Conservation (phyloP, 2,888 invertebrate genomes). For the Mythimna lalbum region DNA sequence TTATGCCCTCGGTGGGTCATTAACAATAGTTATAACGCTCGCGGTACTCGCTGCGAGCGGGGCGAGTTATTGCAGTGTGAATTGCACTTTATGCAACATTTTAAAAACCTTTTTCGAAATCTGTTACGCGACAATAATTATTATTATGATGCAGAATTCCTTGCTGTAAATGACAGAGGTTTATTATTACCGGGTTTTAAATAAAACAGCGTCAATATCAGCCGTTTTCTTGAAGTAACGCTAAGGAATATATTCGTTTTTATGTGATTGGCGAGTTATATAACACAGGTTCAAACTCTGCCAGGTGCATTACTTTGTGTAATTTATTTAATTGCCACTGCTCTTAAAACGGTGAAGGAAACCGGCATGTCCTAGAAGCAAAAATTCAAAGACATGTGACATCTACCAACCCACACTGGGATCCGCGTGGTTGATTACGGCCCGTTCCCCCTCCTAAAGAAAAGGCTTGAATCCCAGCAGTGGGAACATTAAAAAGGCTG, state of each 20-base stretch:
- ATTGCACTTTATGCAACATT: slow-evolving; percentile 63
- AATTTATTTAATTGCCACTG: no score
- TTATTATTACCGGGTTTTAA: background rate
- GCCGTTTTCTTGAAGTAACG: background rate
- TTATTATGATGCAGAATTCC: slow-evolving; percentile 6
- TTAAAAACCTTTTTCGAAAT: slow-evolving; percentile 51
- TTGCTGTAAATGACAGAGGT: background rate
- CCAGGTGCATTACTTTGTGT: no score
- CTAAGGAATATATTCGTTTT: background rate
- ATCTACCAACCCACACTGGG: no score
- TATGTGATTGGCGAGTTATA: background rate
- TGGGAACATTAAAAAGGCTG: no score
- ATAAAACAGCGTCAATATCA: background rate
- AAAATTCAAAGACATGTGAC: no score
- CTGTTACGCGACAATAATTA: slow-evolving; percentile 25
- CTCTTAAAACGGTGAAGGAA: no score
- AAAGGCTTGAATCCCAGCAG: no score
- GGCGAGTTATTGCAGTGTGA: slow-evolving; percentile 67
- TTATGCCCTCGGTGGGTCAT: slow-evolving; percentile 87
- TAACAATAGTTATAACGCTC: slow-evolving; percentile 85
- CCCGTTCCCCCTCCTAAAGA: no score
- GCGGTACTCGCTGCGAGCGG: slow-evolving; percentile 62
- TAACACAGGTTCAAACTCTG: no score
- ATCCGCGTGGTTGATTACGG: no score
- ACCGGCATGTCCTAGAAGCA: no score